Percentiles rank a stretch among this genome's conserved stretches.
These are phyloP conservation scores for Cyanoliseus patagonus DNA, from an alignment of 2,113 vertebrate genomes.

Conservation along the genomic window DNA sequence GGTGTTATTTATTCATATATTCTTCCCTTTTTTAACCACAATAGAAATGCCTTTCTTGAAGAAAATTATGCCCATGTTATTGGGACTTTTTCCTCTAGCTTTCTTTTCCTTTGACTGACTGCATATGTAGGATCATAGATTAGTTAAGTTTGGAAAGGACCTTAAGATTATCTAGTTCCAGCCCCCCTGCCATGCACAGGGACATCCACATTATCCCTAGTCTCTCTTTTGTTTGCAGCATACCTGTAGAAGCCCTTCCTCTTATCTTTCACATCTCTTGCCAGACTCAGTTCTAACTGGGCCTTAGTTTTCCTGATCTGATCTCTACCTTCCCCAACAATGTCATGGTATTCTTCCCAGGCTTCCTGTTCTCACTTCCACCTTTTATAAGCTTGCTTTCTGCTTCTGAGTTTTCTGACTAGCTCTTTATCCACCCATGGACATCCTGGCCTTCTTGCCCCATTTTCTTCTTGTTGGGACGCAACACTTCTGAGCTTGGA, in stretches of 20 bases:
- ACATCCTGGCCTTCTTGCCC: not conserved
- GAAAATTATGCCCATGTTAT: not conserved
- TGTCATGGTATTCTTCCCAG: not conserved
- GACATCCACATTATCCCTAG: not conserved
- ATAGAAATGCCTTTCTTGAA: not conserved
- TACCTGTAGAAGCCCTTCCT: not conserved
- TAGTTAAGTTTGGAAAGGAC: not conserved
- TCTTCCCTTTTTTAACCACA: not conserved
- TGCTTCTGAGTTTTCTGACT: not conserved
- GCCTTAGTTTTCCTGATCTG: not conserved
- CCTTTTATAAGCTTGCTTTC: not conserved
- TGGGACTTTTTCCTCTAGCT: not conserved
- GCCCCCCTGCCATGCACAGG: not conserved
- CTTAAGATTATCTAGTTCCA: not conserved
- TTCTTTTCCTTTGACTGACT: not conserved
- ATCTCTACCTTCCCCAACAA: not conserved
- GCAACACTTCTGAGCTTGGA: not conserved
- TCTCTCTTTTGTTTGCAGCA: not conserved
- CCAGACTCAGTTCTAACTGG: not conserved
- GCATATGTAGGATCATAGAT: not conserved
- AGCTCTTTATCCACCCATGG: not conserved
- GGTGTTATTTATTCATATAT: not conserved
- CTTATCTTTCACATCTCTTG: not conserved
- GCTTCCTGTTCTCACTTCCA: not conserved
- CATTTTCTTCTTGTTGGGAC: not conserved